Evolutionary conservation across 2,113 vertebrate genomes (phyloP).

Genomic region (Struthio camelus): DNA sequence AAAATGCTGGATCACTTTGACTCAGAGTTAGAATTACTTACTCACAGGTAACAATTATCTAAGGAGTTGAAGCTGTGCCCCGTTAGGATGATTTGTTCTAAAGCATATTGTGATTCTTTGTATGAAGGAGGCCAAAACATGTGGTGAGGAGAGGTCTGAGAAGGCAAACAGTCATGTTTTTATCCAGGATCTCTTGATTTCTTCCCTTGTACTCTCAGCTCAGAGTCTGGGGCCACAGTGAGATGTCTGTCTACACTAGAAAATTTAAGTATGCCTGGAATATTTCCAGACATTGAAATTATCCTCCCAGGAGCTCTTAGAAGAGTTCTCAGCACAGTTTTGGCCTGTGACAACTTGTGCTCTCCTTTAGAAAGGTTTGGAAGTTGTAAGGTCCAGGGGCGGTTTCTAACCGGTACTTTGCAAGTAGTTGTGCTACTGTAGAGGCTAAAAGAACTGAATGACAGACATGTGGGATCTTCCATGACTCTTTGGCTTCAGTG

Average conservation of each 20-base stretch:
- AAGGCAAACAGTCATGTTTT: background rate
- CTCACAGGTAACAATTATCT: background rate
- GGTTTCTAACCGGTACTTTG: background rate
- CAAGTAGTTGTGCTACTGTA: background rate
- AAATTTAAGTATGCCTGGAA: background rate
- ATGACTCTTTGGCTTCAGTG: background rate
- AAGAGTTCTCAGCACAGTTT: background rate
- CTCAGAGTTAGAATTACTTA: constrained; percentile 6
- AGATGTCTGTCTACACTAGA: background rate
- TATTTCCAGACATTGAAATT: background rate
- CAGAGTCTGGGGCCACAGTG: background rate
- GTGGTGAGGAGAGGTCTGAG: background rate
- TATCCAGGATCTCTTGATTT: background rate
- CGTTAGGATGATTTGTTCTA: background rate
- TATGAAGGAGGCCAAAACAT: background rate
- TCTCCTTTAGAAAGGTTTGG: background rate
- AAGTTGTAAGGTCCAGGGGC: background rate
- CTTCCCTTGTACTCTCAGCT: background rate
- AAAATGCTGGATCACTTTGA: background rate
- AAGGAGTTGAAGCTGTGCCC: background rate
- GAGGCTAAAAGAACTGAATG: background rate
- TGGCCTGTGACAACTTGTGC: background rate
- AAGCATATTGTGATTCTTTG: background rate
- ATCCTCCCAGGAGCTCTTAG: background rate
- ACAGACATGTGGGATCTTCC: background rate